These are phyloP conservation scores for Cactoblastis cactorum DNA, from an alignment of 2,888 invertebrate genomes.

Conservation along the genomic window DNA sequence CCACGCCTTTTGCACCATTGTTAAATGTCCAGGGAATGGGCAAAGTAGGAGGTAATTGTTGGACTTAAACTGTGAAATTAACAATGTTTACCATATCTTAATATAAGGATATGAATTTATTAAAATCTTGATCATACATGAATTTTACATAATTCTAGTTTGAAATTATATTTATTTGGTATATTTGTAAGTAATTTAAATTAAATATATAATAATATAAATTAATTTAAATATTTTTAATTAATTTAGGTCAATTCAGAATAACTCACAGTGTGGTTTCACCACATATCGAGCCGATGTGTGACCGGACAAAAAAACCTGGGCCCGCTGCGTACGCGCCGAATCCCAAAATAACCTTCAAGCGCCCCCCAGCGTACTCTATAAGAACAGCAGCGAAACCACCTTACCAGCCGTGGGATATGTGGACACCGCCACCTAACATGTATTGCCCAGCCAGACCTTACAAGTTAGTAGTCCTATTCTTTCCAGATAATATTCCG, in stretches of 20 bases:
- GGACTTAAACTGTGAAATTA: not conserved
- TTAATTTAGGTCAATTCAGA: constrained; percentile 30
- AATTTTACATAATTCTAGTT: no score
- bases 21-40: constrained; percentile 40
- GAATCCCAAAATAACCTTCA: constrained; percentile 25
- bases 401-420: constrained; percentile 45
- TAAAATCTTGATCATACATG: no score
- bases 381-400: constrained; percentile 42
- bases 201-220: no score
- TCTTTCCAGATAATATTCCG: no score
- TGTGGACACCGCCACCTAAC: constrained; percentile 65
- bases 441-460: constrained; percentile 57
- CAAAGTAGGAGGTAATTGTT: constrained; percentile 34
- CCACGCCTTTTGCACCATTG: constrained; percentile 40
- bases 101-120: no score
- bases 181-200: no score
- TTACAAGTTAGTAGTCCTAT: constrained; percentile 15
- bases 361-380: constrained; percentile 49
- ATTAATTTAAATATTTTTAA: not conserved
- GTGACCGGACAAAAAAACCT: constrained; percentile 35
- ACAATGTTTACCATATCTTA: no score
- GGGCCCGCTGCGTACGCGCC: constrained; percentile 52
- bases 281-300: constrained; percentile 31
- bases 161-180: no score
- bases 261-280: constrained; percentile 48